Evolutionary conservation across 2,113 vertebrate species (phyloP).

Genomic region (Miniopterus natalensis): DNA sequence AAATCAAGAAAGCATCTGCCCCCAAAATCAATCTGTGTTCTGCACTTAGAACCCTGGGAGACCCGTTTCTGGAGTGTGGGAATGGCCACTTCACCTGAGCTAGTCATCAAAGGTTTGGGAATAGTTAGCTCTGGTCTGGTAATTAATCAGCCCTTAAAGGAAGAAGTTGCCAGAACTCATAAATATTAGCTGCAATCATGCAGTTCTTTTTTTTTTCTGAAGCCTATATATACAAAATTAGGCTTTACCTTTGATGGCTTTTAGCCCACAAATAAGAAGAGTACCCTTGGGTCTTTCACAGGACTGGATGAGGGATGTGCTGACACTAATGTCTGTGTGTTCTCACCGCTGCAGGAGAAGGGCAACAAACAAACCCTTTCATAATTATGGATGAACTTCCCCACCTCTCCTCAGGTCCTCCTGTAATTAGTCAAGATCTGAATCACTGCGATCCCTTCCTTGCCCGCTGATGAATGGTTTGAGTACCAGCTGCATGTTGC

Average conservation of each 20-base stretch:
- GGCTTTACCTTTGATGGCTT: neutral
- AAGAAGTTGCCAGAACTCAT: constrained; percentile 13
- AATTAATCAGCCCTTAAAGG: neutral
- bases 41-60: neutral
- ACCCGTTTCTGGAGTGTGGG: neutral
- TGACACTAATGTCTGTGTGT: neutral
- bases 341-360: neutral
- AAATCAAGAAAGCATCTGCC: neutral
- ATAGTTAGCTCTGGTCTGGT: neutral
- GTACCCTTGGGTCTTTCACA: neutral
- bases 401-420: neutral
- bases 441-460: neutral
- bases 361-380: neutral
- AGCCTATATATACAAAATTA: neutral
- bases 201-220: neutral
- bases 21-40: neutral
- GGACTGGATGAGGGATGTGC: neutral
- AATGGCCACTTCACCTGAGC: neutral
- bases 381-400: neutral
- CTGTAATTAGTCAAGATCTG: neutral
- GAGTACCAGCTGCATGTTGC: neutral
- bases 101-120: neutral
- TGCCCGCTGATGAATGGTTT: neutral
- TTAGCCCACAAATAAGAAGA: neutral
- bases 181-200: neutral